Evolutionary conservation across 2,797 vertebrate genomes (phyloP), one percentile per base, ranked within the genome.

Genomic region (Sebastiscus albofasciatus): DNA sequence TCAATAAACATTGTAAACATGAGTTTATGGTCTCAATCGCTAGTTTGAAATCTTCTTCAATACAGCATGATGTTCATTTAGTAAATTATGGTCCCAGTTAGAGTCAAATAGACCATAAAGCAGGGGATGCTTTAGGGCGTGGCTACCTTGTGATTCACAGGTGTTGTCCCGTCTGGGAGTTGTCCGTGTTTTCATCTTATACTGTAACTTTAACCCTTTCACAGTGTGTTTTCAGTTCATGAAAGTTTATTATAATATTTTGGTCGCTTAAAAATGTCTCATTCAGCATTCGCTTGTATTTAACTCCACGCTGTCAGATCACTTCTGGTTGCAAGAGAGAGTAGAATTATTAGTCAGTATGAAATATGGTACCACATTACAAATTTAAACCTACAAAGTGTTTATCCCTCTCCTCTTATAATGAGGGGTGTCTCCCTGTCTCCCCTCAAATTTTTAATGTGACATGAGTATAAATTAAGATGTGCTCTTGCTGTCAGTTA

Each of bases 401-500:
- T 58, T 64, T 18, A 27, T 75, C 27, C 12, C 24, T 16, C 18
- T 54, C 39, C 5, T 66, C 39, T 34, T 36, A 64, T 59, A 55
- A 68, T 9, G 20, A 72, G 14, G 20, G 64, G 24, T 5, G 20
- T 55, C n/a, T 72, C 11, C 67, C 10, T 34, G 31, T 80, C 62
- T 65, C 13, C 26, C 36, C n/a, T 66, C 39, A 61, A 26, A 75
- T 58, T 24, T 61, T 34, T 12, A 14, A 12, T 49, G 7, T 42
- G 29, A 81, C 54, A 36, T 64, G 22, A 64, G n/a, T 56, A 39
- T 29, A 54, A 60, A 80, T 70, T 22, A 64, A 64, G 8, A 42
- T 75, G 46, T 29, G 54, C 72, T 64, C 61, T 69, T 55, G 60
- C 66, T 67, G 65, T 67, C 34, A 78, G n/a, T 67, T n/a, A 71